A percentile compares a stretch with the other conserved stretches of the same genome.
phyloP scores from a whole-genome alignment of 35 echinoderm and acorn worm genomes.

The Lytechinus pictus region DNA sequence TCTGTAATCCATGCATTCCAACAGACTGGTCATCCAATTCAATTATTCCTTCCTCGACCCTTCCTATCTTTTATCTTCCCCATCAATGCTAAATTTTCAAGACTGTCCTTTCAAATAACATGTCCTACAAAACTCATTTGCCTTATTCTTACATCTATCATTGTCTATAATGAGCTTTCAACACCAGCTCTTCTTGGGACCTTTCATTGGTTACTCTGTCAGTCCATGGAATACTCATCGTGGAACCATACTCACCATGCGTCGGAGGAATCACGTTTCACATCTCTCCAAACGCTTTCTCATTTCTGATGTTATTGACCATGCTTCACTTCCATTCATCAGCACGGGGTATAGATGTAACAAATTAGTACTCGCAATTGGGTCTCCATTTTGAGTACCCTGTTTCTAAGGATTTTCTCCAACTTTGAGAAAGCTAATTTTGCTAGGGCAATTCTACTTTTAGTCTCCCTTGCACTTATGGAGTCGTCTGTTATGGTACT shows the following conservation, averaged over 20 bases:
- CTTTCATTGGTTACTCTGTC: slow-evolving; percentile 21
- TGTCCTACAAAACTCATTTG: too few species aligned
- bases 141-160: too few species aligned
- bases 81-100: too few species aligned
- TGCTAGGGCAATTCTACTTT: too few species aligned
- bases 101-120: too few species aligned
- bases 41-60: too few species aligned
- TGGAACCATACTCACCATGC: too few species aligned
- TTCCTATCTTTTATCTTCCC: too few species aligned
- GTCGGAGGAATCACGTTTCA: slow-evolving; percentile 13
- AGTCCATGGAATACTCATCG: neutral
- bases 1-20: too few species aligned
- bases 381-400: neutral
- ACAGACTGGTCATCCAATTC: too few species aligned
- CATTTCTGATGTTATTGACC: slow-evolving; percentile 6
- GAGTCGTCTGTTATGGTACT: slow-evolving; percentile 9
- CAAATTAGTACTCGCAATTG: neutral
- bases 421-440: slow-evolving; percentile 29
- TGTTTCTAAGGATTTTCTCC: slow-evolving; percentile 27
- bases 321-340: slow-evolving; percentile 36
- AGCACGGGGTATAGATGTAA: neutral
- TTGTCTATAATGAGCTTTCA: too few species aligned
- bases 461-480: too few species aligned
- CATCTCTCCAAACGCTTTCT: slow-evolving; percentile 29
- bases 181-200: slow-evolving; percentile 4